Evolutionary conservation across 2,797 vertebrate genomes (phyloP).

Genomic region (Carcharodon carcharias): DNA sequence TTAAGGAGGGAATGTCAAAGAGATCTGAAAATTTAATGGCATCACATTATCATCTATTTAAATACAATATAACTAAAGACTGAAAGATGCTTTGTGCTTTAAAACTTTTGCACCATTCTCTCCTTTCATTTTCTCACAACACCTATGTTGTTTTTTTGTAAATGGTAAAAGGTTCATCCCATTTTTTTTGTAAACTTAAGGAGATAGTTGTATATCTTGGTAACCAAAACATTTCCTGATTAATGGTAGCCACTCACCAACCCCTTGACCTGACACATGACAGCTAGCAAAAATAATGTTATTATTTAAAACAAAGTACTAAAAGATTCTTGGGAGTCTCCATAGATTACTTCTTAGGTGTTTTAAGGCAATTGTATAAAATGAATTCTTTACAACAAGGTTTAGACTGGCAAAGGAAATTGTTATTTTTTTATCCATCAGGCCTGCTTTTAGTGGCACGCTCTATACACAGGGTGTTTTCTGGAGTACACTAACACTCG

Average conservation of each 20-base stretch:
- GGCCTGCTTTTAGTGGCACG: constrained; percentile 73
- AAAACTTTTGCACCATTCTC: constrained; percentile 49
- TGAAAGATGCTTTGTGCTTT: background rate
- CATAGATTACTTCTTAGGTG: constrained; percentile 62
- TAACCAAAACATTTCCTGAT: constrained; percentile 88
- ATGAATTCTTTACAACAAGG: constrained; percentile 55
- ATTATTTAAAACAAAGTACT: constrained; percentile 72
- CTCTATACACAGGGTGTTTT: constrained; percentile 56
- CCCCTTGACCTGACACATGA: constrained; percentile 74
- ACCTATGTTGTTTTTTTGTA: constrained; percentile 59
- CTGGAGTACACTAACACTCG: constrained; percentile 64
- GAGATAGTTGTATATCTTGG: constrained; percentile 78
- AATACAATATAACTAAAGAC: background rate
- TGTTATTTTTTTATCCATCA: constrained; percentile 68
- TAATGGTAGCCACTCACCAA: constrained; percentile 76
- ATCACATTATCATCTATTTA: background rate
- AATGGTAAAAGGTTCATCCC: constrained; percentile 65
- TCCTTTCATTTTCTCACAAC: constrained; percentile 44
- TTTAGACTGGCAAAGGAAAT: constrained; percentile 62
- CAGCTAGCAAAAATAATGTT: constrained; percentile 68
- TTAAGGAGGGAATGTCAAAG: background rate
- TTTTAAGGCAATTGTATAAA: constrained; percentile 66
- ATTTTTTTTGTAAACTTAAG: constrained; percentile 75
- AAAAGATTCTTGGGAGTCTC: constrained; percentile 51
- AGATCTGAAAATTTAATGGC: background rate